Evolutionary conservation across 2,888 invertebrate genomes (phyloP).

Genomic region (Apoda limacodes): DNA sequence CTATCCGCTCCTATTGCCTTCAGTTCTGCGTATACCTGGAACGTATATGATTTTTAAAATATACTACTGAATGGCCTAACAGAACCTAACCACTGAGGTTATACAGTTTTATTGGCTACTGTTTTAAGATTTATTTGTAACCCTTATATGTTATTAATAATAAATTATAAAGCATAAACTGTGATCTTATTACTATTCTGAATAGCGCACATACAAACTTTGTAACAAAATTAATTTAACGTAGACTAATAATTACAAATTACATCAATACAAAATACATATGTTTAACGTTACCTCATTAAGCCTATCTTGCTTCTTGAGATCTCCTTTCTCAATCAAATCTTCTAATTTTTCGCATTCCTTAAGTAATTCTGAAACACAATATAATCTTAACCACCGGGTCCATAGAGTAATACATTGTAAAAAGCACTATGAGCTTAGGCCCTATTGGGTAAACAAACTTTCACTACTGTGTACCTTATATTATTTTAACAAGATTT

Average conservation of each 20-base stretch:
- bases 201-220: neutral
- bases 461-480: too few species aligned
- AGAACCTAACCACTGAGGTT: too few species aligned
- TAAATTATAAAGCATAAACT: neutral
- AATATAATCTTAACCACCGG: too few species aligned
- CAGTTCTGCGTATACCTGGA: slow-evolving; percentile 91
- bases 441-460: too few species aligned
- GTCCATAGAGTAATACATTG: too few species aligned
- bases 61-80: too few species aligned
- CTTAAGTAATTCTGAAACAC: slow-evolving; percentile 72
- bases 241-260: slow-evolving; percentile 1
- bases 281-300: slow-evolving; percentile 73
- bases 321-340: slow-evolving; percentile 77
- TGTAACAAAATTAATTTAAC: too few species aligned
- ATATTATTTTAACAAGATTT: too few species aligned
- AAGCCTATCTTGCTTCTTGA: slow-evolving; percentile 79
- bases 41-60: too few species aligned
- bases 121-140: slow-evolving; percentile 8
- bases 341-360: slow-evolving; percentile 88
- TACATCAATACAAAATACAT: neutral
- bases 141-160: slow-evolving; percentile 6
- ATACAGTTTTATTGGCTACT: too few species aligned
- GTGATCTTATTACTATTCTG: neutral
- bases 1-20: slow-evolving; percentile 98
- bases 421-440: too few species aligned